Evolutionary conservation across 2,888 invertebrate species (phyloP), one percentile per base, ranked within the genome.

Genomic region (Oligia strigilis): DNA sequence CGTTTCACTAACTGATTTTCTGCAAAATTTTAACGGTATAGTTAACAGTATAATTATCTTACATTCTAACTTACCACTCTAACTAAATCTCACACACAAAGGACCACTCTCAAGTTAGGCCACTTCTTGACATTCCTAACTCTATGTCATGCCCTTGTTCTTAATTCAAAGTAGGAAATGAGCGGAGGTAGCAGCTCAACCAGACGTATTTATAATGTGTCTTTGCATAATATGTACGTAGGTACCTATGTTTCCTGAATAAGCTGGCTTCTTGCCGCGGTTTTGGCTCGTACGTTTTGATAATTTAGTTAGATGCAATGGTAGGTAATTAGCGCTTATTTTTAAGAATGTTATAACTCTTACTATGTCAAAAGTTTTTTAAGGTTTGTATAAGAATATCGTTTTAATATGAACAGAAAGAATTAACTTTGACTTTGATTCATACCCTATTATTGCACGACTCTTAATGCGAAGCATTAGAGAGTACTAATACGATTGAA

Each of bases 151-250:
- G 83, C 75, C 84, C 89, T 89, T 88, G 81, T 81, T 83, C 88
- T 91, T 86, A 90, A 90, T 92, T 90, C 83, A 84, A 84, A 86
- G 78, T 76, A 80, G 85, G 81, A 88, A 92, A 91, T 91, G 88
- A 90, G 88, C 85, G 77, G 72, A 81, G 66, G 72, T 86, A 83
- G 77, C 80, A 77, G 81, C 87, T 89, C 80, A 89, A 88, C 84
- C 73, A 81, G 79, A 79, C 75, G 71, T 79, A 83, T 88, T 85
- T 83, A 81, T 83, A 88, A 88, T 79, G 67, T 75, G 60, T 72
- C 49, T 4, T 71, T 76, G 79, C 19, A 70, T 74, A 52, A 70
- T 74, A 52, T 75, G 62, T 74, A 78, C 29, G 60, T 78, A 67
- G 17, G 46, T 77, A 81, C 2, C 14, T 49, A 4, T 49, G 71